Evolutionary conservation across 2,113 vertebrate species (phyloP).

Genomic region (Gymnarchus niloticus): DNA sequence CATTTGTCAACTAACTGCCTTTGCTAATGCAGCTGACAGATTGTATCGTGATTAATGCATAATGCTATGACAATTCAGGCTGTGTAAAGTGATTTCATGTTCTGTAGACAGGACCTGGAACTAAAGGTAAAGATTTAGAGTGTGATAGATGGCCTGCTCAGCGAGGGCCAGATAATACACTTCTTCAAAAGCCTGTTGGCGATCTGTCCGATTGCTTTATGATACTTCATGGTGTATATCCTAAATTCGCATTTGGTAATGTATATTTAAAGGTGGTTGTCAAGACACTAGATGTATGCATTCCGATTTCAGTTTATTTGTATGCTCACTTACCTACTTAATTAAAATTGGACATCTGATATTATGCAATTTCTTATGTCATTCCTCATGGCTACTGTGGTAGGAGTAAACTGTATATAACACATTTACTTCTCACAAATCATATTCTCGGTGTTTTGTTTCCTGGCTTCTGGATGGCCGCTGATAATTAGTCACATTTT

Average conservation of each 20-base stretch:
- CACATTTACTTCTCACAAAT: neutral
- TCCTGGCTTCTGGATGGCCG: neutral
- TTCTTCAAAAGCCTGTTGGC: neutral
- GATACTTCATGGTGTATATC: neutral
- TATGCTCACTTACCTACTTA: too few relatives aligned
- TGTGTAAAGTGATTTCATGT: neutral
- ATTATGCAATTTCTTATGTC: too few relatives aligned
- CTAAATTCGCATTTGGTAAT: neutral
- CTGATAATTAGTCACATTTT: neutral
- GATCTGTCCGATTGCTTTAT: neutral
- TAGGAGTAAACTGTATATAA: neutral
- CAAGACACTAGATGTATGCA: too few relatives aligned
- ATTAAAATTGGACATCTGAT: neutral
- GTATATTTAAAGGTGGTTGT: neutral
- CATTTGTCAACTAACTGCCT: neutral
- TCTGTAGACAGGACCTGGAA: neutral
- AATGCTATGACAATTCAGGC: neutral
- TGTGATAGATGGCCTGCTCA: neutral
- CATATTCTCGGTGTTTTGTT: neutral
- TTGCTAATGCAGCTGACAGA: neutral
- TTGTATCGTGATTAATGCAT: neutral
- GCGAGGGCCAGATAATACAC: too few relatives aligned
- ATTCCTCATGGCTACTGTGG: too few relatives aligned
- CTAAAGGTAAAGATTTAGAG: neutral
- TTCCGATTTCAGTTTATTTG: too few relatives aligned